Evolutionary conservation across 2,113 vertebrate species (phyloP).

Genomic region (Dipodomys stephensi): DNA sequence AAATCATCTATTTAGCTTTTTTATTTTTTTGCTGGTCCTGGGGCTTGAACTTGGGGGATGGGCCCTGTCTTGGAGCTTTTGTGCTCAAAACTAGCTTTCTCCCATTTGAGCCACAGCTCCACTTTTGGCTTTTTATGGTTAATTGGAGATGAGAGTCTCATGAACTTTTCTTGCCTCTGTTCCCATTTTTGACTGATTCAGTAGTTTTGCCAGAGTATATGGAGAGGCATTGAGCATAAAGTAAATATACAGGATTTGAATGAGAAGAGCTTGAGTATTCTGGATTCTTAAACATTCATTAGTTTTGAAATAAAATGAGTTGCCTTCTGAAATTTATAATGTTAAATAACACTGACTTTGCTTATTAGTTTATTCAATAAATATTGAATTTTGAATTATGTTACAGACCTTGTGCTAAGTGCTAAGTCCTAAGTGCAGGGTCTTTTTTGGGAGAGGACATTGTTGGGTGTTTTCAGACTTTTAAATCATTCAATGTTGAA

Average conservation of each 20-base stretch:
- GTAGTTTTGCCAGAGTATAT: background rate
- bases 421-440: background rate
- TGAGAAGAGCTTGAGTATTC: slow-evolving; percentile 6
- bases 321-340: slow-evolving; percentile 25
- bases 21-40: background rate
- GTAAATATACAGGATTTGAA: background rate
- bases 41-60: too few relatives aligned
- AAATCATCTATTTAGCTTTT: background rate
- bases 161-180: background rate
- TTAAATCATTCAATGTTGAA: background rate
- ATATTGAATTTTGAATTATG: slow-evolving; percentile 1
- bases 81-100: too few relatives aligned
- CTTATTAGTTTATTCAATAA: background rate
- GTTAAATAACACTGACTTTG: background rate
- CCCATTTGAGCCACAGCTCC: too few relatives aligned
- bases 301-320: background rate
- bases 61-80: too few relatives aligned
- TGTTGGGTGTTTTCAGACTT: background rate
- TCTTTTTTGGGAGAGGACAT: background rate
- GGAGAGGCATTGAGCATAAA: background rate
- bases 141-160: too few relatives aligned
- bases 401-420: background rate
- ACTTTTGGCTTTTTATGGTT: too few relatives aligned
- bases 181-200: background rate
- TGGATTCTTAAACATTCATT: background rate